phyloP scores from a whole-genome alignment of 2,113 vertebrate species.

The Callorhinus ursinus region DNA sequence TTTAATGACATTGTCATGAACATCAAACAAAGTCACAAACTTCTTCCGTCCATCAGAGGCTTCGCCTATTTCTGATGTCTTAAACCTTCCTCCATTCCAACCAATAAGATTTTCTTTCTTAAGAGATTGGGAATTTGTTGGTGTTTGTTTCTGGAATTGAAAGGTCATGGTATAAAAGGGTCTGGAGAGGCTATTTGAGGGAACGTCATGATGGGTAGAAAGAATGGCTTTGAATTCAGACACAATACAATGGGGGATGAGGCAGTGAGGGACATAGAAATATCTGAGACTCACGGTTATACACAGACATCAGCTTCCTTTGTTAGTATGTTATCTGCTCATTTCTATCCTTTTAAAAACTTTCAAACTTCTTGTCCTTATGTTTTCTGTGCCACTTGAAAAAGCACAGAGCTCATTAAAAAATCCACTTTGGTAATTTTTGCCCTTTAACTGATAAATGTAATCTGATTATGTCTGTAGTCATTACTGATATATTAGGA shows the following conservation, averaged over 20 bases:
- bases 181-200: neutral
- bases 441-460: slow-evolving; percentile 1
- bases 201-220: neutral
- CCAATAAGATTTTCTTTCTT: neutral
- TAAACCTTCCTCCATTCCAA: neutral
- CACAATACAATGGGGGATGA: neutral
- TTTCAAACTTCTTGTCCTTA: neutral
- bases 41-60: neutral
- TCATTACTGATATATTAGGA: neutral
- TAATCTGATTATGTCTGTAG: neutral
- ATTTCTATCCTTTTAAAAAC: slow-evolving; percentile 11
- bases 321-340: neutral
- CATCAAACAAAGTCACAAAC: neutral
- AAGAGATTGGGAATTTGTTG: neutral
- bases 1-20: neutral
- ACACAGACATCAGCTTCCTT: neutral
- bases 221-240: neutral
- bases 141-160: neutral
- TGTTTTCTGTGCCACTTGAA: slow-evolving; percentile 8
- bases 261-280: neutral
- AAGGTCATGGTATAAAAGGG: neutral
- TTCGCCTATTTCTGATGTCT: neutral
- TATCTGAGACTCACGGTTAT: neutral
- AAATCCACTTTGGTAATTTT: neutral
- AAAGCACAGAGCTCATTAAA: slow-evolving; percentile 39